These are phyloP conservation scores for Tiliqua scincoides DNA, from an alignment of 2,113 vertebrate genomes.

Conservation along the genomic window DNA sequence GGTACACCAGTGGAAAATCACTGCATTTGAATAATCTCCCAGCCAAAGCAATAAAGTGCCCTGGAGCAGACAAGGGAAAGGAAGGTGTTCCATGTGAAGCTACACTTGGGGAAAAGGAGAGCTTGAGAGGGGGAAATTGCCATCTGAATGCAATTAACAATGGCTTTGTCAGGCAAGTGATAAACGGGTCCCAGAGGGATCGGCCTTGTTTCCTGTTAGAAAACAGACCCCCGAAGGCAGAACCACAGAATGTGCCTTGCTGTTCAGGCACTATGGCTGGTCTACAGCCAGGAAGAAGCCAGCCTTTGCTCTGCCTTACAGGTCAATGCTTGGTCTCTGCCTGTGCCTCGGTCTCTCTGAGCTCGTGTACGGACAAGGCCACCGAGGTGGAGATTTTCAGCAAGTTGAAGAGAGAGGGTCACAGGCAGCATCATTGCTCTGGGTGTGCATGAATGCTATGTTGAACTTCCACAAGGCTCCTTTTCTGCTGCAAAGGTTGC, in stretches of 20 bases:
- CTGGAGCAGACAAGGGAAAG: background rate
- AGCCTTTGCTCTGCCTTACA: too few species aligned
- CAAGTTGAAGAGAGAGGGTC: too few species aligned
- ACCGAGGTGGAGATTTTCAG: background rate
- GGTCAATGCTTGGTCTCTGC: too few species aligned
- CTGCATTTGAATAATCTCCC: too few species aligned
- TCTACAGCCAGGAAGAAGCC: background rate
- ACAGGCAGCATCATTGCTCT: background rate
- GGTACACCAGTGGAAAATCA: too few species aligned
- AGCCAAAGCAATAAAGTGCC: too few species aligned
- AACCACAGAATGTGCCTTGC: background rate
- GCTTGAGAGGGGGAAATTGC: background rate
- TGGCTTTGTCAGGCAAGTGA: conserved; percentile 39
- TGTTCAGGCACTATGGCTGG: background rate
- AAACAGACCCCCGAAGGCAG: conserved; percentile 21
- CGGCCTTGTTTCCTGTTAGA: conserved; percentile 29
- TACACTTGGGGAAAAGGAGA: background rate
- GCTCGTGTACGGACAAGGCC: background rate
- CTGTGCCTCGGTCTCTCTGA: background rate
- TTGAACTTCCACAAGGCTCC: background rate
- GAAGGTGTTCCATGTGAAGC: background rate
- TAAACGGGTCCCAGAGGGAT: background rate
- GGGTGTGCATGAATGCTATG: background rate
- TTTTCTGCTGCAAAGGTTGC: background rate
- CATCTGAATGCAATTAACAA: conserved; percentile 27